Evolutionary conservation across 2,797 vertebrate genomes (phyloP), one percentile per base, ranked within the genome.

Genomic region (Peromyscus nudipes): DNA sequence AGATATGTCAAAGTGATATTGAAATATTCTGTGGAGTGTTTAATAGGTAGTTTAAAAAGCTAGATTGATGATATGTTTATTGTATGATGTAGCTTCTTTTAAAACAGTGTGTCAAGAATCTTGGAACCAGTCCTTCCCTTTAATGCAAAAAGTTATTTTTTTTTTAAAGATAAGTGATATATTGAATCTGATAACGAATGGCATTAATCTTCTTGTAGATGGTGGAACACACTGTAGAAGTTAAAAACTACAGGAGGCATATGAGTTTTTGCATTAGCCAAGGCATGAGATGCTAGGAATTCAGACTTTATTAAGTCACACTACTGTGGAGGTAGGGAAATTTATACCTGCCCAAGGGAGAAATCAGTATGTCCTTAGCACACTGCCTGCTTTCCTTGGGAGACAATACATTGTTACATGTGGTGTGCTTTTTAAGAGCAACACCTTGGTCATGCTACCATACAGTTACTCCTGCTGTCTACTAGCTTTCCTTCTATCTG

Each of bases 81-180:
- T 62, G 8, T 43, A 64, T 31, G 19, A 4, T 82, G 46, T 76
- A 37, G 2, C 3, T 67, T 77, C 93, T 55, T 73, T n/a, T 73
- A 67, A 34, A 93, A 55, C 37, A 49, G 29, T 52, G 0, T 82
- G 31, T 73, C 40, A 77, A 84, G 76, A 81, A 13, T 77, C 23
- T 62, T 84, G 46, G 75, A 73, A 67, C 82, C n/a, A 91, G 13
- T 71, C 69, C 6, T 88, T 91, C 13, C 75, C 46, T 79, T 93
- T 89, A 62, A 67, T 93, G 57, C 7, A 77, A 81, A 25, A 17
- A 49, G 34, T 49, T 64, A 88, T 3, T 60, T 49, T 92, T 81
- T 89, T 81, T 89, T 82, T 64, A 67, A 80, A 89, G 43, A 80
- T 29, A 91, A 89, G 1, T 93, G 21, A 27, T 86, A 77, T 34